These are phyloP conservation scores for Scaptomyza pallida DNA, from an alignment of 1,140 invertebrate species.

Conservation along the genomic window DNA sequence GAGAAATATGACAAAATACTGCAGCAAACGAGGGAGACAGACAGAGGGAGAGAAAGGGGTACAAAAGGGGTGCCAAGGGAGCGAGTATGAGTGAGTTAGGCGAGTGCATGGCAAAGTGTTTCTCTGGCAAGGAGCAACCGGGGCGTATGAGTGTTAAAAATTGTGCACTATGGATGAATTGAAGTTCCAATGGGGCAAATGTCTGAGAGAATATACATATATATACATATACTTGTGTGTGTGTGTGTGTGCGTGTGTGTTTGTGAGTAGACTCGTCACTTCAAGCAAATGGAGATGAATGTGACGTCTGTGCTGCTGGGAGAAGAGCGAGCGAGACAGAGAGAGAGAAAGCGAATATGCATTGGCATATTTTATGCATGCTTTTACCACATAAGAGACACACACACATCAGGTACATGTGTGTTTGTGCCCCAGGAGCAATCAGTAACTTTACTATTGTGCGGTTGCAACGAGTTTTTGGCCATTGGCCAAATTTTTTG, in stretches of 20 bases:
- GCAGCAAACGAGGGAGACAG: constrained; percentile 17
- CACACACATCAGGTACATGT: neutral
- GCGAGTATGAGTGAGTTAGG: neutral
- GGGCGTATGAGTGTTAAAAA: constrained; percentile 82
- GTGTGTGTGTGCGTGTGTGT: constrained; percentile 24
- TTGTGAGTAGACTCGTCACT: constrained; percentile 65
- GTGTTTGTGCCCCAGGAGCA: constrained; percentile 1
- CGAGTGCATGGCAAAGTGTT: constrained; percentile 53
- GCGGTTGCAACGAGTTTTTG: constrained; percentile 15
- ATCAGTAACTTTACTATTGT: constrained; percentile 12
- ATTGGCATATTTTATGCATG: constrained; percentile 80
- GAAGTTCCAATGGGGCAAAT: constrained; percentile 58
- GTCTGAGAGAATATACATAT: constrained; percentile 3
- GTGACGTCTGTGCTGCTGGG: constrained; percentile 55
- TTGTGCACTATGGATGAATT: constrained; percentile 75
- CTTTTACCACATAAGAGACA: constrained; percentile 58
- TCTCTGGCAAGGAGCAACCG: constrained; percentile 25
- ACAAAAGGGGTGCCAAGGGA: neutral
- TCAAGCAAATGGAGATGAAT: constrained; percentile 81
- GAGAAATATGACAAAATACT: constrained; percentile 77
- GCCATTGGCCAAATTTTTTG: too few relatives aligned
- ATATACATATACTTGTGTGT: neutral
- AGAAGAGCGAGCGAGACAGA: constrained; percentile 10
- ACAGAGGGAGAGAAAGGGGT: neutral
- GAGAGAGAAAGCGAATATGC: constrained; percentile 25